Conservation (phyloP, 2,113 vertebrate genomes). For the Andinoacara biseriatus region DNA sequence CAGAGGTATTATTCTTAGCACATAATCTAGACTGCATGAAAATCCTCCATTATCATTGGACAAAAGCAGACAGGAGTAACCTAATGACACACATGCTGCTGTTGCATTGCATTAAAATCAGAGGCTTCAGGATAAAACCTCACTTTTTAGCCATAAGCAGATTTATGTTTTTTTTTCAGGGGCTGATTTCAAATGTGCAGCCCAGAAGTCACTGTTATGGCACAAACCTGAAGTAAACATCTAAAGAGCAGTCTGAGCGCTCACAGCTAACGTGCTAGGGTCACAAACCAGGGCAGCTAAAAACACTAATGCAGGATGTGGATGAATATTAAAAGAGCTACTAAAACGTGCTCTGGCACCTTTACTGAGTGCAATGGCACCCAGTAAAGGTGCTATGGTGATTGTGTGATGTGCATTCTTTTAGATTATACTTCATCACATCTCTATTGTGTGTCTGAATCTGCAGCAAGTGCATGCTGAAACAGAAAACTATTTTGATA, state of each 20-base stretch:
- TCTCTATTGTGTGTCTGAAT: not conserved
- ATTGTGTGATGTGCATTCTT: not conserved
- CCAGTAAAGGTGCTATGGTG: no score
- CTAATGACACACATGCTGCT: constrained; percentile 63
- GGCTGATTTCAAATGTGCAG: constrained; percentile 42
- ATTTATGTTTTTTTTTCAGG: constrained; percentile 64
- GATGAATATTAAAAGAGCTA: constrained; percentile 51
- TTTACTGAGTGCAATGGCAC: not conserved
- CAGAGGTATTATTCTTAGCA: constrained; percentile 62
- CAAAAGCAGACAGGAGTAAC: constrained; percentile 55
- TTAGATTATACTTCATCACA: constrained; percentile 8
- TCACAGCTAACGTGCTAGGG: constrained; percentile 42
- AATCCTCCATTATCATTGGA: constrained; percentile 55
- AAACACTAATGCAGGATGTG: constrained; percentile 45
- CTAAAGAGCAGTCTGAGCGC: constrained; percentile 38
- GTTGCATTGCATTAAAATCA: constrained; percentile 59
- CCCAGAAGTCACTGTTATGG: constrained; percentile 18
- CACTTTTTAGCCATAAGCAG: constrained; percentile 70
- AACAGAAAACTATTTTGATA: not conserved
- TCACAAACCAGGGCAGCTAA: constrained; percentile 47
- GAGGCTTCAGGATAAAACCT: constrained; percentile 55
- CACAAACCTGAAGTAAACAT: constrained; percentile 63
- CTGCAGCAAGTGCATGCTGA: not conserved
- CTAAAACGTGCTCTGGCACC: constrained; percentile 41
- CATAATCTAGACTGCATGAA: constrained; percentile 63